Evolutionary conservation across 1,140 invertebrate species (phyloP), one percentile per base, ranked within the genome.

Genomic region (Aphidius gifuensis): DNA sequence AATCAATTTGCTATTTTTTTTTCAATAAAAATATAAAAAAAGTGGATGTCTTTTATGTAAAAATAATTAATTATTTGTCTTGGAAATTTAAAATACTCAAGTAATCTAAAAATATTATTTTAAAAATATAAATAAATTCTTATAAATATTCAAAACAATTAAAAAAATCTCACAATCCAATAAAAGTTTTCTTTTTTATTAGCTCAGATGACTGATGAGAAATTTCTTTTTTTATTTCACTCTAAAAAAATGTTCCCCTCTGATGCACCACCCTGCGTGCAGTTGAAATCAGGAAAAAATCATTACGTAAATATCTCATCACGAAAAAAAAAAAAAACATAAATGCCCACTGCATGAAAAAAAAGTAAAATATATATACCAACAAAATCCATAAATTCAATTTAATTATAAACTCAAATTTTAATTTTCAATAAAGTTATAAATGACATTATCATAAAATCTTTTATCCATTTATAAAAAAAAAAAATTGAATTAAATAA

Each of bases 251-350:
- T 72, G 74, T 78, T 78, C 75, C 73, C 76, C 74, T 74, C 73
- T 68, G 71, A 69, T 76, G 70, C 71, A 64, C 71, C 63, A 73
- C 73, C 70, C 74, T 72, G 74, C 74, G 76, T 78, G 76, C 64
- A 61, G 64, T 69, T 75, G 64, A 58, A 48, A 58, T 58, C 56
- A 40, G 46, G 50, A 54, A 43, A 54, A 51, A 49, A 47, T n/a
- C 42, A n/a, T 60, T 45, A 55, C 53, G 40, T 55, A 55, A 55
- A 60, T 43, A 51, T 53, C 9, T 16, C 44, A 58, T 58, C 46
- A 42, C 43, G 50, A 60, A 60, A 11, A 51, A 58, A 60, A 11
- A 51, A 58, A 62, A 50, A 6, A 61, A 56, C 16, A 38, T 42
- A 54, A 39, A 42, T 45, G 21, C 7, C 9, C 42, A 9, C n/a